Percentiles rank a stretch among this genome's conserved stretches.
Conservation (phyloP, 1,140 invertebrate species). For the Danaus plexippus region DNA sequence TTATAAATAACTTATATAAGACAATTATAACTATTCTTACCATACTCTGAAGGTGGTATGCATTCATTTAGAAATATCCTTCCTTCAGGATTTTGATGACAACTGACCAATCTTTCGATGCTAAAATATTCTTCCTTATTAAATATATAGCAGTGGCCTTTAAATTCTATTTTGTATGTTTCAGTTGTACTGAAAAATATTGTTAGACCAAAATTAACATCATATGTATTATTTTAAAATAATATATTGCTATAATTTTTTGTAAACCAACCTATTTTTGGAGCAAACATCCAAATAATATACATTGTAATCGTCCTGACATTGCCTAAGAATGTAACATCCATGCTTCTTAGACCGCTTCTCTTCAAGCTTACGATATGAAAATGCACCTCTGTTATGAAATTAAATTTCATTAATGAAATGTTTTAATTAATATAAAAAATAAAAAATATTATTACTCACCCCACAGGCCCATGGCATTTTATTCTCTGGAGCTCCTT, state of each 20-base stretch:
- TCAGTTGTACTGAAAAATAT: constrained; percentile 72
- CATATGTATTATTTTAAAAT: constrained; percentile 8
- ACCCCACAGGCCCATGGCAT: constrained; percentile 92
- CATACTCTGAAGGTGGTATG: constrained; percentile 88
- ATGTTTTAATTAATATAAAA: constrained; percentile 21
- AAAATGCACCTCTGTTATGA: constrained; percentile 80
- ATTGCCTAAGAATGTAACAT: constrained; percentile 86
- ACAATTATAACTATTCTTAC: constrained; percentile 57
- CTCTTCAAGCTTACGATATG: constrained; percentile 85
- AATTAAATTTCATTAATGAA: no score
- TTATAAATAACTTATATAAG: no score
- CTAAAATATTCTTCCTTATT: constrained; percentile 72
- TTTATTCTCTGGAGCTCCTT: constrained; percentile 79
- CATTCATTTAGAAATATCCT: constrained; percentile 79
- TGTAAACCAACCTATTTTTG: constrained; percentile 72
- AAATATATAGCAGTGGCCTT: constrained; percentile 55
- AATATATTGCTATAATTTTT: no score
- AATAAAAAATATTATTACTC: constrained; percentile 38
- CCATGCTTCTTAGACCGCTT: constrained; percentile 82
- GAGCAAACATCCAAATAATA: constrained; percentile 87
- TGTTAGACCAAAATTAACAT: constrained; percentile 1
- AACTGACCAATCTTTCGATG: constrained; percentile 74
- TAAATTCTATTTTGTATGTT: constrained; percentile 78
- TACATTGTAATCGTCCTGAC: constrained; percentile 81
- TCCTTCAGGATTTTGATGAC: constrained; percentile 74